Conservation (phyloP, 2,888 invertebrate genomes). For the Monoplex corrugatus region DNA sequence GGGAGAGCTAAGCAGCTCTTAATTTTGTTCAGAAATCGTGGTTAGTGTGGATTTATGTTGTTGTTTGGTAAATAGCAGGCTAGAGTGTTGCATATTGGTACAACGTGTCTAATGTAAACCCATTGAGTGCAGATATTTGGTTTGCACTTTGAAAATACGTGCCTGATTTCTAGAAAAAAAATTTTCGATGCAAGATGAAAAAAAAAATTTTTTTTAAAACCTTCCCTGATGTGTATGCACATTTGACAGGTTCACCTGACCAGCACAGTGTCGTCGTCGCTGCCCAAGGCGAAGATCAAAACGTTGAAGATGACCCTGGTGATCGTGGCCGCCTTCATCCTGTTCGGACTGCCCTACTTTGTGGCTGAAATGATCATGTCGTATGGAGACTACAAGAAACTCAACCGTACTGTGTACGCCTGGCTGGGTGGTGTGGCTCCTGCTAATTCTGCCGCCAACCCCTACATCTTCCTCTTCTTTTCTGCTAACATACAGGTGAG, state of each 20-base stretch:
- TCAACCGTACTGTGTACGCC: conserved; percentile 68
- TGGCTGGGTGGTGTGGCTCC: conserved; percentile 78
- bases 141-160: too few species aligned
- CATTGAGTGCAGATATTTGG: too few species aligned
- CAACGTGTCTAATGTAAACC: too few species aligned
- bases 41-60: too few species aligned
- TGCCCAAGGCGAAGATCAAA: conserved; percentile 80
- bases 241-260: conserved; percentile 65
- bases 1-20: too few species aligned
- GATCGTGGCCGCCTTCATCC: conserved; percentile 78
- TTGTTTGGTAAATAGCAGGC: too few species aligned
- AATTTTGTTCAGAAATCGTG: too few species aligned
- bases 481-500: conserved; percentile 68
- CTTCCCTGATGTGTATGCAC: not conserved
- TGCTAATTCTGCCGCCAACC: conserved; percentile 79
- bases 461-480: conserved; percentile 79
- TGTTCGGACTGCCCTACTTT: conserved; percentile 74
- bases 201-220: not conserved
- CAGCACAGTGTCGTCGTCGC: conserved; percentile 75
- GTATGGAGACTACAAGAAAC: conserved; percentile 72
- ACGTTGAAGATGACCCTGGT: conserved; percentile 81
- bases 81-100: too few species aligned
- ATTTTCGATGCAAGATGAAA: too few species aligned
- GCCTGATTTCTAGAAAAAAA: too few species aligned
- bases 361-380: conserved; percentile 79